Percentiles rank a stretch among this genome's conserved stretches.
These are phyloP conservation scores for Hemiscyllium ocellatum DNA, from an alignment of 2,113 vertebrate species.

Conservation along the genomic window DNA sequence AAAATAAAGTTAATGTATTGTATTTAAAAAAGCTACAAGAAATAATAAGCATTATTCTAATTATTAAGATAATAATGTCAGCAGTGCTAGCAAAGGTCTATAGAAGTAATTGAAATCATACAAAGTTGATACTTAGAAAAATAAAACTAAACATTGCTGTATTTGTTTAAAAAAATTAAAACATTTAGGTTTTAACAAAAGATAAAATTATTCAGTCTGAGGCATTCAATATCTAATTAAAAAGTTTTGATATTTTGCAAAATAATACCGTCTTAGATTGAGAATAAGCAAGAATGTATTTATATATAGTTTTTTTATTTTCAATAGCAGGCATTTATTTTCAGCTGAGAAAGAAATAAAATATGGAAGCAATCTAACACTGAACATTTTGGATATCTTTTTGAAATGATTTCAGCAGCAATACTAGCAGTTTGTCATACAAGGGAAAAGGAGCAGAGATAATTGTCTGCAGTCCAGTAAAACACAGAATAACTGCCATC, in stretches of 20 bases:
- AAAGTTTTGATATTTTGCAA: conserved; percentile 9
- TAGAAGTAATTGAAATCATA: background rate
- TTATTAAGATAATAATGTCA: background rate
- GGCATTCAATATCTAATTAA: background rate
- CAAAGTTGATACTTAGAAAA: background rate
- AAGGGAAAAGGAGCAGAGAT: conserved; percentile 98
- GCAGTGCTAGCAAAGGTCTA: background rate
- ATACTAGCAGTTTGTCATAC: conserved; percentile 99
- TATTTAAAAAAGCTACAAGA: background rate
- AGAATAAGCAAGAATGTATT: background rate
- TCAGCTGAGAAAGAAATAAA: conserved; percentile 97
- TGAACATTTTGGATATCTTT: conserved; percentile 99
- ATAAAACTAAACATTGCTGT: background rate
- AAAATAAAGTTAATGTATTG: background rate
- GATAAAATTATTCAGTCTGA: background rate
- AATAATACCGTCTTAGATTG: background rate
- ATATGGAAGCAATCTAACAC: conserved; percentile 99
- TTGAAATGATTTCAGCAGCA: conserved; percentile 99
- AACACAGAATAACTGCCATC: conserved; percentile 99
- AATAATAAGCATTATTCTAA: background rate
- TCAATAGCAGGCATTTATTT: conserved; percentile 71
- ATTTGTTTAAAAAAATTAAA: background rate
- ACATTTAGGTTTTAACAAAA: background rate
- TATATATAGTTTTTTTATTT: background rate
- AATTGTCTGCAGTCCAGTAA: conserved; percentile 99